phyloP scores from a whole-genome alignment of 2,797 vertebrate genomes.

The Sandelia bainsii region DNA sequence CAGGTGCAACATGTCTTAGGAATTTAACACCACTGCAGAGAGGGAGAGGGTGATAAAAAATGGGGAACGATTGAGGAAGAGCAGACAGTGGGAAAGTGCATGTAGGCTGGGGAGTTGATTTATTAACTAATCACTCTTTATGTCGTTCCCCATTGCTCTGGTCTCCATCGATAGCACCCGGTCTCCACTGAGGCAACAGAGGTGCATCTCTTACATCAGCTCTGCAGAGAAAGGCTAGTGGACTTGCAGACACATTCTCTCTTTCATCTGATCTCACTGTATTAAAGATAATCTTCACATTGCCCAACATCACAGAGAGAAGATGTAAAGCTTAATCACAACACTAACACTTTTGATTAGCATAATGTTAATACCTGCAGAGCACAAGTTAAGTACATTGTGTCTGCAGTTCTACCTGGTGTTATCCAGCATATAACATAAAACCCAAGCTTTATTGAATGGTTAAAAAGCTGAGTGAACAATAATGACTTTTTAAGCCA shows the following conservation, averaged over 20 bases:
- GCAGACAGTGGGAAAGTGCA: conserved; percentile 60
- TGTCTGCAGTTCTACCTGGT: conserved; percentile 50
- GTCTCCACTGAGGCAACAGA: conserved; percentile 79
- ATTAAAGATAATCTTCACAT: conserved; percentile 66
- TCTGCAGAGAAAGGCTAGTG: conserved; percentile 66
- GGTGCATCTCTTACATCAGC: conserved; percentile 82
- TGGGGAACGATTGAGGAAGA: conserved; percentile 47
- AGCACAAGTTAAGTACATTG: conserved; percentile 62
- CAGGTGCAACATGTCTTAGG: conserved; percentile 83
- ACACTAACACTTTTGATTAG: conserved; percentile 72
- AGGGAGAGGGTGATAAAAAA: conserved; percentile 46
- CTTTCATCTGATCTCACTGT: conserved; percentile 73
- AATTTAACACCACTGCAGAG: conserved; percentile 72
- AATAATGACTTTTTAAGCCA: conserved; percentile 68
- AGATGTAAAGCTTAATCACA: conserved; percentile 65
- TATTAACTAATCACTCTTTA: conserved; percentile 85
- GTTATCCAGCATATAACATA: conserved; percentile 58
- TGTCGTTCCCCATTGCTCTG: conserved; percentile 78
- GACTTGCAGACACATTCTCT: conserved; percentile 50
- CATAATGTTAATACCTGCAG: conserved; percentile 68
- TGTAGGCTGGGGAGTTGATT: conserved; percentile 78
- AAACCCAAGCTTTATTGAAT: conserved; percentile 68
- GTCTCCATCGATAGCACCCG: conserved; percentile 79
- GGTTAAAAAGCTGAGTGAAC: conserved; percentile 72
- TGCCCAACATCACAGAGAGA: conserved; percentile 72